These are phyloP conservation scores for Micropterix aruncella DNA, from an alignment of 2,888 invertebrate genomes.

Conservation along the genomic window DNA sequence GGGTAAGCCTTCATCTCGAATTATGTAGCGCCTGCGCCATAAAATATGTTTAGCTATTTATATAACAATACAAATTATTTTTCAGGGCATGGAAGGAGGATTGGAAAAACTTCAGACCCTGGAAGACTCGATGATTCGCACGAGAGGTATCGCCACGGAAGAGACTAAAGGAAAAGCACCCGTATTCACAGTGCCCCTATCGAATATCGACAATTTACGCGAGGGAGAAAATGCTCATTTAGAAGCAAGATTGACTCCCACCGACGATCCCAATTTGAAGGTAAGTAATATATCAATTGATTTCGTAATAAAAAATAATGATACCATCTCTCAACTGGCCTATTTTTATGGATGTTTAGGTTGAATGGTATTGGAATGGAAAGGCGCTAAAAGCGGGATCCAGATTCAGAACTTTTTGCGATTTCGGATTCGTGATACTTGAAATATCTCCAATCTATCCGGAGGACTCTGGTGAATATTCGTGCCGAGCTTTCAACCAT, in stretches of 20 bases:
- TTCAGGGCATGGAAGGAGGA: slow-evolving; percentile 93
- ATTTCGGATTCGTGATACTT: slow-evolving; percentile 94
- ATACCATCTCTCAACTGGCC: too few relatives aligned
- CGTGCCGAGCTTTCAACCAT: slow-evolving; percentile 77
- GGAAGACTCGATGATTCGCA: slow-evolving; percentile 77
- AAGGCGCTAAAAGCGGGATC: slow-evolving; percentile 80
- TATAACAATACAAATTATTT: slow-evolving; percentile 1
- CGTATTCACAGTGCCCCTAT: slow-evolving; percentile 77
- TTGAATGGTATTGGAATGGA: slow-evolving; percentile 93
- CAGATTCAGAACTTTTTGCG: slow-evolving; percentile 91
- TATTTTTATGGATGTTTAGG: slow-evolving; percentile 23
- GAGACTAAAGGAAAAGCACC: slow-evolving; percentile 77
- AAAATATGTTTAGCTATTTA: slow-evolving; percentile 4
- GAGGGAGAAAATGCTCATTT: slow-evolving; percentile 90
- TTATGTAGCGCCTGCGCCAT: too few relatives aligned
- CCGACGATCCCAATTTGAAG: slow-evolving; percentile 80
- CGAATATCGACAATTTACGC: slow-evolving; percentile 73
- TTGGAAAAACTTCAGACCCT: slow-evolving; percentile 85
- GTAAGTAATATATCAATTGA: slow-evolving; percentile 22
- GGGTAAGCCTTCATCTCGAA: too few relatives aligned
- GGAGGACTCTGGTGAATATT: slow-evolving; percentile 88
- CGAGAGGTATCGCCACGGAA: slow-evolving; percentile 53
- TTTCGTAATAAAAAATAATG: too few relatives aligned
- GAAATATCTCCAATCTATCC: slow-evolving; percentile 96
- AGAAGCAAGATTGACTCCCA: slow-evolving; percentile 78